Conservation (phyloP, 2,113 vertebrate species). For the Peromyscus californicus region DNA sequence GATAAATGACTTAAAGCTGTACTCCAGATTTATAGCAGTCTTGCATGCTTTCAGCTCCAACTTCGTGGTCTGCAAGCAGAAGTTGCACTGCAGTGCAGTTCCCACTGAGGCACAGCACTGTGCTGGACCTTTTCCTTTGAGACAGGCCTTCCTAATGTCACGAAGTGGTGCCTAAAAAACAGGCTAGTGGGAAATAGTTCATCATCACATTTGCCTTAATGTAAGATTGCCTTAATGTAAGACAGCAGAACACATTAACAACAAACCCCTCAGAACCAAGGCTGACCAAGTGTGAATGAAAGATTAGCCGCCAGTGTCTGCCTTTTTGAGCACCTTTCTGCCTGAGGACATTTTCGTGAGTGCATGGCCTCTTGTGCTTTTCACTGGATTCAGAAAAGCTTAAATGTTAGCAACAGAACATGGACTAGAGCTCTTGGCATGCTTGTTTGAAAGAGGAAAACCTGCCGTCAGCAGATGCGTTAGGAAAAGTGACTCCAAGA, state of each 20-base stretch:
- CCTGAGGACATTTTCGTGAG: background rate
- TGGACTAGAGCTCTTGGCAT: constrained; percentile 64
- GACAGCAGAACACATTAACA: constrained; percentile 73
- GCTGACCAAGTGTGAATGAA: constrained; percentile 41
- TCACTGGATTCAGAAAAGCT: constrained; percentile 77
- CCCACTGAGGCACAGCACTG: background rate
- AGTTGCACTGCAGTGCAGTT: background rate
- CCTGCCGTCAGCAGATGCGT: constrained; percentile 71
- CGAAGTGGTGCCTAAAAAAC: constrained; percentile 9
- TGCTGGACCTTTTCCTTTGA: background rate
- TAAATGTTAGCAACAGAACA: constrained; percentile 82
- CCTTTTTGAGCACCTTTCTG: constrained; percentile 22
- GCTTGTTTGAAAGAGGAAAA: constrained; percentile 64
- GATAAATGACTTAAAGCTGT: background rate
- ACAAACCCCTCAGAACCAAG: constrained; percentile 53
- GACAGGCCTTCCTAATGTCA: background rate
- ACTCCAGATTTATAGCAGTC: background rate
- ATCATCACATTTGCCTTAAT: constrained; percentile 76
- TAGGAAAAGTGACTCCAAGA: constrained; percentile 72
- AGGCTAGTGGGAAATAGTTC: background rate
- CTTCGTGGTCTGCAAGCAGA: background rate
- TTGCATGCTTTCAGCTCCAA: background rate
- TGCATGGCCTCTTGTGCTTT: constrained; percentile 81
- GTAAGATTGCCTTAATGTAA: constrained; percentile 84
- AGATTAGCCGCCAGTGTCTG: background rate